Conservation (phyloP, 2,888 invertebrate genomes). For the Limenitis arthemis region DNA sequence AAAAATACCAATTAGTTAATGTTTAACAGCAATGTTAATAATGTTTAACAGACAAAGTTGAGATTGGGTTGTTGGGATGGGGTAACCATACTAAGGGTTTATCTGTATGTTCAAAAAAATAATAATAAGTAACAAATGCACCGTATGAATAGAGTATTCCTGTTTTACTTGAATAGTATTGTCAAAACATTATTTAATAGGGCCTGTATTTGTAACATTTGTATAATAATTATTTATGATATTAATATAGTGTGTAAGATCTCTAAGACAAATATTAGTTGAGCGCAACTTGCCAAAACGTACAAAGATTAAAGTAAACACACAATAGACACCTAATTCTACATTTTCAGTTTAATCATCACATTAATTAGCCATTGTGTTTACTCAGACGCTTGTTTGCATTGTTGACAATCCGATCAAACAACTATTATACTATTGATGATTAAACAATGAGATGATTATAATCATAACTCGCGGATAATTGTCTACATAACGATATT, state of each 20-base stretch:
- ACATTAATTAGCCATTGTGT: conserved; percentile 62
- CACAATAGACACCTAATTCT: conserved; percentile 53
- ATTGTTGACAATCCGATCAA: conserved; percentile 57
- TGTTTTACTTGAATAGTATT: too few relatives aligned
- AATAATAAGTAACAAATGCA: too few relatives aligned
- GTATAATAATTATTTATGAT: too few relatives aligned
- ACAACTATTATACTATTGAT: conserved; percentile 51
- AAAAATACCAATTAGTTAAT: too few relatives aligned
- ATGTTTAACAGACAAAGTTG: too few relatives aligned
- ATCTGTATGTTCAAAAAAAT: too few relatives aligned
- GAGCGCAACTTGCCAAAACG: conserved; percentile 25
- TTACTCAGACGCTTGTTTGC: conserved; percentile 56
- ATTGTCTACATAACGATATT: conserved; percentile 19
- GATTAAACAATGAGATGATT: conserved; percentile 37
- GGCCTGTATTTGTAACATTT: too few relatives aligned
- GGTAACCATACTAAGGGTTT: too few relatives aligned
- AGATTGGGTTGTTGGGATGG: too few relatives aligned
- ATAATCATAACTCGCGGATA: conserved; percentile 23
- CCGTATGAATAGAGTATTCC: too few relatives aligned
- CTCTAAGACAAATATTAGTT: conserved; percentile 1
- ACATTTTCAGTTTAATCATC: conserved; percentile 60
- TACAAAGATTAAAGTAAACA: conserved; percentile 39
- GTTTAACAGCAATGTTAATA: too few relatives aligned
- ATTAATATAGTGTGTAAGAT: not conserved
- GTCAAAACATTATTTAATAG: too few relatives aligned